Percentiles rank a stretch among this genome's conserved stretches.
Conservation (phyloP, 2,113 vertebrate species). For the Psilopogon haemacephalus region DNA sequence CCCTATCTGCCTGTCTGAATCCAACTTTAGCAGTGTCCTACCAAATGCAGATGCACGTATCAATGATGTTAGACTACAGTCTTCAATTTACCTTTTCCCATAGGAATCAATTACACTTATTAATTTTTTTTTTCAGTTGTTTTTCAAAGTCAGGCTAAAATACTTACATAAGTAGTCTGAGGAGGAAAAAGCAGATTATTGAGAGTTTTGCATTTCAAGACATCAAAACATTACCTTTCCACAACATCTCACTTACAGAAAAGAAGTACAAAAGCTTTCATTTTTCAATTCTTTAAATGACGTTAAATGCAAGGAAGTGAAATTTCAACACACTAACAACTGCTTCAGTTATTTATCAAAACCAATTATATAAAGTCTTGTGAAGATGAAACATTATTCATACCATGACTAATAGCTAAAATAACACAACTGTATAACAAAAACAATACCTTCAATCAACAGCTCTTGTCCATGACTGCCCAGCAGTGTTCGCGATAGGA, state of each 20-base stretch:
- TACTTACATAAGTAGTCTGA: background rate
- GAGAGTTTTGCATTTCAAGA: background rate
- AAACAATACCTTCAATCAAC: slow-evolving; percentile 95
- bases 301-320: background rate
- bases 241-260: background rate
- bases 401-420: background rate
- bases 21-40: background rate
- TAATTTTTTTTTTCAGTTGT: background rate
- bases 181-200: background rate
- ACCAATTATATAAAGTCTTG: background rate
- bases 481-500: slow-evolving; percentile 93
- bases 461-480: slow-evolving; percentile 97
- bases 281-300: background rate
- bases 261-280: background rate
- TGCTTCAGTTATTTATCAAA: background rate
- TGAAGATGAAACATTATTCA: background rate
- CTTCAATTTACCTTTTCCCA: background rate
- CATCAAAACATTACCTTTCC: background rate
- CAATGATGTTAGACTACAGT: background rate
- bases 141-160: background rate
- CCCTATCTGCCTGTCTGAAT: background rate
- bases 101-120: background rate
- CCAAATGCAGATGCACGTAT: background rate
- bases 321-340: background rate
- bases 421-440: slow-evolving; percentile 49